Percentiles rank a stretch among this genome's conserved stretches.
Evolutionary conservation across 2,113 vertebrate species (phyloP).

Genomic region (Edolisoma coerulescens): DNA sequence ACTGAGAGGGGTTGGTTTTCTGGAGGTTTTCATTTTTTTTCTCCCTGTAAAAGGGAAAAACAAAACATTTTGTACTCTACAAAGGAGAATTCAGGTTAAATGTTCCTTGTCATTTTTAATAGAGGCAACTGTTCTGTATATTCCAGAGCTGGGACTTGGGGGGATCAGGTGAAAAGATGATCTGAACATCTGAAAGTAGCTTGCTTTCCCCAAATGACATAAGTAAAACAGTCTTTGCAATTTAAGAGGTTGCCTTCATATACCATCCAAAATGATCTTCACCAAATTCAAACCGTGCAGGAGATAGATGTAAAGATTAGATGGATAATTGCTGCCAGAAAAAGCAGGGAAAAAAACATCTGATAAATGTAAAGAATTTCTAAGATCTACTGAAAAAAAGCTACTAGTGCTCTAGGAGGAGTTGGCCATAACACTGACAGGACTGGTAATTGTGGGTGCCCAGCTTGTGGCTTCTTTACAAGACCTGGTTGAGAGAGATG

Average conservation of each 20-base stretch:
- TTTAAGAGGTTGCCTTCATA: conserved; percentile 21
- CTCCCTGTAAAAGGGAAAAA: not conserved
- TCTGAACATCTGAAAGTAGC: conserved; percentile 7
- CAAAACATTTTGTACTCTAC: not conserved
- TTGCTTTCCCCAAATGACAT: conserved; percentile 9
- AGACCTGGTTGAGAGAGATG: not conserved
- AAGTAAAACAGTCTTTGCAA: not conserved
- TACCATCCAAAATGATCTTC: not conserved
- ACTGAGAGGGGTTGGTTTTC: not conserved
- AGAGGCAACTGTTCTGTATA: conserved; percentile 37
- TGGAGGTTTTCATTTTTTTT: not conserved
- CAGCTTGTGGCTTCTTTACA: not conserved
- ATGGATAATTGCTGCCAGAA: not conserved
- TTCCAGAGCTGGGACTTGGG: conserved; percentile 69
- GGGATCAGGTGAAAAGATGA: conserved; percentile 7
- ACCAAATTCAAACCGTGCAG: not conserved
- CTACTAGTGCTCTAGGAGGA: not conserved
- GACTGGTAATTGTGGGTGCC: not conserved
- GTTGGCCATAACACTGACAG: not conserved
- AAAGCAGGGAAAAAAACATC: not conserved
- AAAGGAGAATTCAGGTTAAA: conserved; percentile 32
- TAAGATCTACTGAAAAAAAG: not conserved
- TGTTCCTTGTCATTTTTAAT: conserved; percentile 40
- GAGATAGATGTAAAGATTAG: not conserved
- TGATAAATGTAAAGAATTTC: not conserved